Evolutionary conservation across 2,888 invertebrate species (phyloP).

Genomic region (Theristus sp.): DNA sequence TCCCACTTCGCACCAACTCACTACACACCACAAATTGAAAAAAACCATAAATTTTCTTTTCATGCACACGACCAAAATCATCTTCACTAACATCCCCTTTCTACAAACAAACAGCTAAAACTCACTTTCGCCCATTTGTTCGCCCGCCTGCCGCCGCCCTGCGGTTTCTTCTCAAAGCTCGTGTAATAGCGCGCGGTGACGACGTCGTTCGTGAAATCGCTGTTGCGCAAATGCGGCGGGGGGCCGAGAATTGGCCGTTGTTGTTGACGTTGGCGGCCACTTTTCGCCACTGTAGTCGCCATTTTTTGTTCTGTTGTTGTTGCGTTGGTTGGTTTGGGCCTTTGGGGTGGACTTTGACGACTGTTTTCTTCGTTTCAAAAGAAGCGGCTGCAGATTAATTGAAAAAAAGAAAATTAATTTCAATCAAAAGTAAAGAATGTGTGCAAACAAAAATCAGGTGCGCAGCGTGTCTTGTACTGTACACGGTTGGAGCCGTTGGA

Average conservation of each 20-base stretch:
- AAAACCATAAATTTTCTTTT: not conserved
- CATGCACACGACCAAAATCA: not conserved
- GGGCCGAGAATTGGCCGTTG: not conserved
- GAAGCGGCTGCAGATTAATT: too few species aligned
- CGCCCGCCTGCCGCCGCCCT: too few species aligned
- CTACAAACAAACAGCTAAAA: too few species aligned
- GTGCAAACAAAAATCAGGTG: too few species aligned
- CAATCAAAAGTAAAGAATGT: too few species aligned
- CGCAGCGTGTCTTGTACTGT: too few species aligned
- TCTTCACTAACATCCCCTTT: too few species aligned
- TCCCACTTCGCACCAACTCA: too few species aligned
- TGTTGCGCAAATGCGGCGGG: not conserved
- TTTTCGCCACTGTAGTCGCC: not conserved
- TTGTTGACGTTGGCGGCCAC: not conserved
- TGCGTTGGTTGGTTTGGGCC: not conserved
- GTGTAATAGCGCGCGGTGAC: not conserved
- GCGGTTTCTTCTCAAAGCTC: not conserved
- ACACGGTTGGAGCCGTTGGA: too few species aligned
- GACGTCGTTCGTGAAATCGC: not conserved
- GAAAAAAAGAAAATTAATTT: too few species aligned
- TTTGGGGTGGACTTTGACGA: not conserved
- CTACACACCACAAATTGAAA: too few species aligned
- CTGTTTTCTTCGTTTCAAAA: not conserved
- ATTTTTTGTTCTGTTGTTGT: not conserved
- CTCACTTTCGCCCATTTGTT: not conserved